Evolutionary conservation across 2,888 invertebrate species (phyloP).

Genomic region (Zeuzera pyrina): DNA sequence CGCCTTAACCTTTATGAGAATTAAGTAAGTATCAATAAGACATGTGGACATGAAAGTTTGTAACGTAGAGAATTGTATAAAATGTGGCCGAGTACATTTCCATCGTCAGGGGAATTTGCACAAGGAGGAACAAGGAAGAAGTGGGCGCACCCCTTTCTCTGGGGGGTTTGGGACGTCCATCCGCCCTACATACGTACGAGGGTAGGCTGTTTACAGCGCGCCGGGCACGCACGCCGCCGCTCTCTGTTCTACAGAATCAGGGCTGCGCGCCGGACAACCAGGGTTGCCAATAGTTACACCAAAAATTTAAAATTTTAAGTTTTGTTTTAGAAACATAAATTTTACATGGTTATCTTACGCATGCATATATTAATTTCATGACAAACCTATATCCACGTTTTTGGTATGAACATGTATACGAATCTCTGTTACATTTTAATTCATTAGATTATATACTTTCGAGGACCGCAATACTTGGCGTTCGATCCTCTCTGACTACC

Average conservation of each 20-base stretch:
- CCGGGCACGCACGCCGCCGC: conserved; percentile 64
- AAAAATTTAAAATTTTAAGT: conserved; percentile 2
- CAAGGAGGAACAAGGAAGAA: conserved; percentile 72
- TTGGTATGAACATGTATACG: too few species aligned
- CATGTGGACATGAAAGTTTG: conserved; percentile 29
- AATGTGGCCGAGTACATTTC: conserved; percentile 72
- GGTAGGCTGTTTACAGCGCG: conserved; percentile 67
- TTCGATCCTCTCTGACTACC: too few species aligned
- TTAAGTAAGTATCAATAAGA: too few species aligned
- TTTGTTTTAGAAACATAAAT: too few species aligned
- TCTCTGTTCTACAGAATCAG: conserved; percentile 68
- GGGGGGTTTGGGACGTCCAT: conserved; percentile 57
- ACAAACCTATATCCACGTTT: too few species aligned
- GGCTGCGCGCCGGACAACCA: conserved; percentile 64
- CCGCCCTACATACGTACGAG: conserved; percentile 55
- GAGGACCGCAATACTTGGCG: too few species aligned
- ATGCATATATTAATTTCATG: too few species aligned
- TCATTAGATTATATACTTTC: too few species aligned
- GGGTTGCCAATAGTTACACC: conserved; percentile 36
- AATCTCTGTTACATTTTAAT: too few species aligned
- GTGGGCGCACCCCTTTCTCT: conserved; percentile 66
- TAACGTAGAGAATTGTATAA: conserved; percentile 65
- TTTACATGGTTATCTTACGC: too few species aligned
- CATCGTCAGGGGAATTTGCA: conserved; percentile 73
- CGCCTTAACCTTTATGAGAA: conserved; percentile 34